Percentiles rank a stretch among this genome's conserved stretches.
phyloP scores from a whole-genome alignment of 2,888 invertebrate species.

The Dicyrtomina minuta region DNA sequence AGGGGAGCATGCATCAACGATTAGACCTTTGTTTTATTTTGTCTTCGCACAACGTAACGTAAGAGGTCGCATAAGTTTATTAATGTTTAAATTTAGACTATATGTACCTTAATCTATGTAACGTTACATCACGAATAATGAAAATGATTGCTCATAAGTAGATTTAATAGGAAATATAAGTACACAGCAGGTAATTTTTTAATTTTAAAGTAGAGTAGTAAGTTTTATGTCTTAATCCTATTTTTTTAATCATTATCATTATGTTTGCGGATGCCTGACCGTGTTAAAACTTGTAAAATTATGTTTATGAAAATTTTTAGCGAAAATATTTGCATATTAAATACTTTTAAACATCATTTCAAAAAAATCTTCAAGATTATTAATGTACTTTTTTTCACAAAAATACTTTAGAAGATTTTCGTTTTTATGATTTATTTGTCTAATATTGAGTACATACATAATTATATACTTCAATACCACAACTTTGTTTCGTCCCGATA shows the following conservation, averaged over 20 bases:
- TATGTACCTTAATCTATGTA: constrained; percentile 4
- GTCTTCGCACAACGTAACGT: too few species aligned
- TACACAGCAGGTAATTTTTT: neutral
- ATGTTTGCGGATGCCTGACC: constrained; percentile 7
- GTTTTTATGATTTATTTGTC: too few species aligned
- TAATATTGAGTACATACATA: too few species aligned
- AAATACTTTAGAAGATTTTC: too few species aligned
- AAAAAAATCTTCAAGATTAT: neutral
- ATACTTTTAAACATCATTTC: neutral
- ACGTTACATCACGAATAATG: constrained; percentile 8
- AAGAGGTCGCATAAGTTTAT: too few species aligned
- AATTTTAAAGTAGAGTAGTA: neutral
- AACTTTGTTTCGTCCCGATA: constrained; percentile 23
- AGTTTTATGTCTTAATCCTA: constrained; percentile 8
- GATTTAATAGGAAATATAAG: neutral
- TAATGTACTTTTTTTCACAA: too few species aligned
- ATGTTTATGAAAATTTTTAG: constrained; percentile 3
- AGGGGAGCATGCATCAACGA: too few species aligned
- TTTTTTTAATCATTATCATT: constrained; percentile 25
- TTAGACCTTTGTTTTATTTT: too few species aligned
- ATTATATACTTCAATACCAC: constrained; percentile 30
- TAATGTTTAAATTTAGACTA: neutral
- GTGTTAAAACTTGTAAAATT: neutral
- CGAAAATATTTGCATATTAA: constrained; percentile 10
- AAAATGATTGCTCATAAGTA: constrained; percentile 8